Conservation (phyloP, 2,113 vertebrate species). For the Etheostoma spectabile region DNA sequence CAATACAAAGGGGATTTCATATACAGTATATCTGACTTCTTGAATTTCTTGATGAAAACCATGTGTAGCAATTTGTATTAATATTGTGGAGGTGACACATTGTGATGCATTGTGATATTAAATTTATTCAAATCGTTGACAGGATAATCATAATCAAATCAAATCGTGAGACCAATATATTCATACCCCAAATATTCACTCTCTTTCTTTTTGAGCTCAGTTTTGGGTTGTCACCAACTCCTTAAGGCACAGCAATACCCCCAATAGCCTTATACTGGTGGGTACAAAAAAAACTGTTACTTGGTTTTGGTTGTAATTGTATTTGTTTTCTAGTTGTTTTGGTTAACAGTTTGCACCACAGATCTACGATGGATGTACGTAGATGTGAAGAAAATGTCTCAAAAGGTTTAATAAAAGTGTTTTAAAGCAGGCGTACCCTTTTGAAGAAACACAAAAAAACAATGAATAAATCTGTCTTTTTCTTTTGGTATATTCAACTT, state of each 20-base stretch:
- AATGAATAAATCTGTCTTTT: background rate
- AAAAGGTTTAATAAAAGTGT: slow-evolving; percentile 42
- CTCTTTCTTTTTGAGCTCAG: background rate
- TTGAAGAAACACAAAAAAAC: background rate
- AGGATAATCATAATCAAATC: too few species aligned
- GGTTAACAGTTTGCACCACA: background rate
- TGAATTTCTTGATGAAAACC: too few species aligned
- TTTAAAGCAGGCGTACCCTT: slow-evolving; percentile 6
- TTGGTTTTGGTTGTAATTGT: background rate
- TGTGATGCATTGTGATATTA: too few species aligned
- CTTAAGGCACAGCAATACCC: background rate
- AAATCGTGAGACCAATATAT: too few species aligned
- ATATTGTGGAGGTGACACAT: too few species aligned
- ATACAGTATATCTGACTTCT: too few species aligned
- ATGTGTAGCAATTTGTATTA: too few species aligned
- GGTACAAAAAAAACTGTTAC: background rate
- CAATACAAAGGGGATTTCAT: too few species aligned
- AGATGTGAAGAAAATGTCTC: slow-evolving; percentile 10
- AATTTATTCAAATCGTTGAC: too few species aligned
- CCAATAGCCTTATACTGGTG: background rate
- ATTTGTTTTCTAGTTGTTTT: slow-evolving; percentile 14
- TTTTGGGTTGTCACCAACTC: background rate
- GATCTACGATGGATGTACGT: background rate
- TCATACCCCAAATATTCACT: too few species aligned
- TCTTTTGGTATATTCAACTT: slow-evolving; percentile 10